A percentile compares a stretch with the other conserved stretches of the same genome.
Conservation (phyloP, 2,888 invertebrate genomes). For the Polylopha cassiicola region DNA sequence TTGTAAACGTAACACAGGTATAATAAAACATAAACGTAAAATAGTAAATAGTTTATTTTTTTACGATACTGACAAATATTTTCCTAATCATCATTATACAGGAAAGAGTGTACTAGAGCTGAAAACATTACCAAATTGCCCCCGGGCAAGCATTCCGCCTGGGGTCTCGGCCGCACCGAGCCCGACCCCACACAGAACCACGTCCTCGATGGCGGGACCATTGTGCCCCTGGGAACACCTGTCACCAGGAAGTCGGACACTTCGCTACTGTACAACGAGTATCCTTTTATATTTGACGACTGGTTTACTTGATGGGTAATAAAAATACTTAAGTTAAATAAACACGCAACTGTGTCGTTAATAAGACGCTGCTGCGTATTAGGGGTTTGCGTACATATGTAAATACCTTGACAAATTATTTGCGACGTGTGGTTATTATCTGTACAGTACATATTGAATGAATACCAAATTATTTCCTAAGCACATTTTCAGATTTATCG, state of each 20-base stretch:
- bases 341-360: no score
- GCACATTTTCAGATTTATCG: constrained; percentile 81
- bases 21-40: no score
- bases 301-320: neutral
- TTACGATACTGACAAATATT: neutral
- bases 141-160: constrained; percentile 89
- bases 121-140: constrained; percentile 88
- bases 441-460: neutral
- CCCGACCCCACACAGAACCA: constrained; percentile 84
- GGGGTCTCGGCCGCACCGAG: constrained; percentile 90
- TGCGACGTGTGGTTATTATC: neutral
- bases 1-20: no score
- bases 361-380: no score
- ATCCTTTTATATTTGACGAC: constrained; percentile 77
- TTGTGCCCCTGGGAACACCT: constrained; percentile 87
- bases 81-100: constrained; percentile 37
- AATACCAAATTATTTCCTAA: constrained; percentile 42
- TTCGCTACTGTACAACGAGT: constrained; percentile 94
- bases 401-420: no score
- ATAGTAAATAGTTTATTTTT: no score
- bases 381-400: no score
- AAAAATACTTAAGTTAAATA: no score
- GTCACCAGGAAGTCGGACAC: constrained; percentile 53
- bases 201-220: constrained; percentile 80
- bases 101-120: constrained; percentile 84